phyloP scores from a whole-genome alignment of 2,113 vertebrate species.

The Anthoscopus minutus region DNA sequence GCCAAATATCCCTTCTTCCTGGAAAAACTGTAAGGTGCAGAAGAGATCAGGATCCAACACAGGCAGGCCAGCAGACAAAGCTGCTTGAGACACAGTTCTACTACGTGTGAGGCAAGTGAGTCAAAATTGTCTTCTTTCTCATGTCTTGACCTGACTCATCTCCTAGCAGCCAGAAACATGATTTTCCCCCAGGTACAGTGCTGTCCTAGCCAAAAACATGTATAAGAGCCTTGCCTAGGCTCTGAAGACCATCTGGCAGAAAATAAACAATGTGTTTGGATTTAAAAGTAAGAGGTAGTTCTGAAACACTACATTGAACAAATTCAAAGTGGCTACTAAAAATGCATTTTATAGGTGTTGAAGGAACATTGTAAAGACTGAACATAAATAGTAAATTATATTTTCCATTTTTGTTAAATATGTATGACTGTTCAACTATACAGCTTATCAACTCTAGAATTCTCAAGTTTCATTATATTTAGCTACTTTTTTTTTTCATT shows the following conservation, averaged over 20 bases:
- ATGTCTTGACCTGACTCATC: neutral
- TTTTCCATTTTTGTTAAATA: slow-evolving; percentile 28
- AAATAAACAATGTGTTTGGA: neutral
- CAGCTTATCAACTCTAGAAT: neutral
- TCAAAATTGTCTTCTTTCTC: neutral
- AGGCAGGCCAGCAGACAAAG: neutral
- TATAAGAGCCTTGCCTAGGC: neutral
- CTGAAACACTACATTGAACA: neutral
- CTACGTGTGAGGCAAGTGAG: neutral
- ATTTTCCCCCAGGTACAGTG: neutral
- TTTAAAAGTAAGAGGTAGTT: neutral
- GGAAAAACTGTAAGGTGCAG: neutral
- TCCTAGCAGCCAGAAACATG: neutral
- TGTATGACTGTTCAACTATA: neutral
- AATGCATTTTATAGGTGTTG: neutral
- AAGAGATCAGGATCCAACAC: neutral
- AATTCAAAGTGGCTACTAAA: neutral
- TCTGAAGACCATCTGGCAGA: neutral
- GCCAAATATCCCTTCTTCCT: neutral
- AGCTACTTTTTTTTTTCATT: neutral
- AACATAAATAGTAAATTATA: neutral
- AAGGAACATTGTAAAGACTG: neutral
- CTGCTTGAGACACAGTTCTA: neutral
- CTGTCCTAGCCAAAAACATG: neutral
- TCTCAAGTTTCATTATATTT: neutral